These are phyloP conservation scores for Sthenelais limicola DNA, from an alignment of 2,888 invertebrate genomes.

Conservation along the genomic window DNA sequence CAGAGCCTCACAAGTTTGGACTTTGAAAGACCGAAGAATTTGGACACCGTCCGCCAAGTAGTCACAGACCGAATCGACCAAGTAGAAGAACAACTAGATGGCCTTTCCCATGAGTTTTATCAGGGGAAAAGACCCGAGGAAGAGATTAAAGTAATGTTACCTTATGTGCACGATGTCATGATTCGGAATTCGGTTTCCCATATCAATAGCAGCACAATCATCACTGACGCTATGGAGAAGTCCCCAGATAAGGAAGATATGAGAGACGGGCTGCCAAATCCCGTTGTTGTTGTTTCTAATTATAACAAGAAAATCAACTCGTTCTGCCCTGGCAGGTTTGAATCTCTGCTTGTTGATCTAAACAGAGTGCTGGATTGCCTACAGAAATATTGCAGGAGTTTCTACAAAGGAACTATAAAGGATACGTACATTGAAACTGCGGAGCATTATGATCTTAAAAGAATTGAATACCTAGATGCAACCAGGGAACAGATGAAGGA, in stretches of 20 bases:
- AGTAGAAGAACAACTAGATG: conserved; percentile 55
- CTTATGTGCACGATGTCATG: conserved; percentile 33
- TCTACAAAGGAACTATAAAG: conserved; percentile 53
- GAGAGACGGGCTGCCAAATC: conserved; percentile 17
- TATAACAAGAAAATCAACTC: conserved; percentile 52
- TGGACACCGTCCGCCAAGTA: conserved; percentile 59
- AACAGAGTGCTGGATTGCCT: conserved; percentile 56
- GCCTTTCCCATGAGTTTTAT: conserved; percentile 46
- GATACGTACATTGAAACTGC: conserved; percentile 62
- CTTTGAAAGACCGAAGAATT: conserved; percentile 60
- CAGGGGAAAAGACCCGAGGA: conserved; percentile 37
- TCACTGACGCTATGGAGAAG: conserved; percentile 12
- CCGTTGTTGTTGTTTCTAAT: conserved; percentile 42
- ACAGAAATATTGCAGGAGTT: conserved; percentile 62
- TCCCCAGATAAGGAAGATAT: conserved; percentile 36
- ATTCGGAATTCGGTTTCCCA: conserved; percentile 24
- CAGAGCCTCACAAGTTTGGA: conserved; percentile 60
- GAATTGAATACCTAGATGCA: conserved; percentile 56
- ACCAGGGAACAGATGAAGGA: conserved; percentile 57
- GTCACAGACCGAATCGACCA: conserved; percentile 54
- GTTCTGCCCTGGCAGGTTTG: conserved; percentile 56
- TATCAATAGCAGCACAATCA: conserved; percentile 27
- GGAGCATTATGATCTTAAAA: conserved; percentile 62
- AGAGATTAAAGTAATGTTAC: conserved; percentile 32
- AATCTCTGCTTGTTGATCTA: conserved; percentile 55